A percentile compares a stretch with the other conserved stretches of the same genome.
Conservation (phyloP, 1,140 invertebrate genomes). For the Wiebesia pumilae region DNA sequence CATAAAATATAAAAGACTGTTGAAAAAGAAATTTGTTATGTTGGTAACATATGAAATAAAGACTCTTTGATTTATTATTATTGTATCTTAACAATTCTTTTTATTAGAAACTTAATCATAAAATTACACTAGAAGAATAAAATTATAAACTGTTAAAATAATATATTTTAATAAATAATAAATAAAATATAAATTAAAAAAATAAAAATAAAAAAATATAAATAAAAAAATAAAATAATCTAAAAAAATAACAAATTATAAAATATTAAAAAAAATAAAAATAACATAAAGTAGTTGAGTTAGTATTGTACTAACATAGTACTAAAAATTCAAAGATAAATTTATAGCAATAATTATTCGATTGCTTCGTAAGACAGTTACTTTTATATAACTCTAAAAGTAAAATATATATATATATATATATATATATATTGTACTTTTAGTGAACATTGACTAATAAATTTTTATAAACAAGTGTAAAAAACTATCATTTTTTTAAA, state of each 20-base stretch:
- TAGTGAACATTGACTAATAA: background rate
- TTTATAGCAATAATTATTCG: conserved; percentile 22
- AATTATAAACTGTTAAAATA: background rate
- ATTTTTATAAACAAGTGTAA: background rate
- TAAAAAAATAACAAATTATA: background rate
- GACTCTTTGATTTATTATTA: conserved; percentile 2
- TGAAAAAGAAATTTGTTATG: background rate
- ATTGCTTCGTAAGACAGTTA: background rate
- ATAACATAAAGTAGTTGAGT: conserved; percentile 19
- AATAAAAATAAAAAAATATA: no score
- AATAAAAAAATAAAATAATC: no score
- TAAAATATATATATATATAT: no score
- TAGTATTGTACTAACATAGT: background rate
- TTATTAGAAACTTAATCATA: conserved; percentile 9
- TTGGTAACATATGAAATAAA: background rate
- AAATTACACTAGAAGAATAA: background rate
- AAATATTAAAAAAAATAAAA: conserved; percentile 4
- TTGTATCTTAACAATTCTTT: background rate
- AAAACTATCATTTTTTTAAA: no score
- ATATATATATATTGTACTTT: background rate
- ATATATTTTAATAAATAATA: background rate
- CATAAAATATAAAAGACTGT: background rate
- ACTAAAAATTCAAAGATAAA: conserved; percentile 37
- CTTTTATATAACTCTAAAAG: conserved; percentile 4
- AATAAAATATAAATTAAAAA: no score